phyloP scores from a whole-genome alignment of 2,888 invertebrate species.

The Drosophila limbata region DNA sequence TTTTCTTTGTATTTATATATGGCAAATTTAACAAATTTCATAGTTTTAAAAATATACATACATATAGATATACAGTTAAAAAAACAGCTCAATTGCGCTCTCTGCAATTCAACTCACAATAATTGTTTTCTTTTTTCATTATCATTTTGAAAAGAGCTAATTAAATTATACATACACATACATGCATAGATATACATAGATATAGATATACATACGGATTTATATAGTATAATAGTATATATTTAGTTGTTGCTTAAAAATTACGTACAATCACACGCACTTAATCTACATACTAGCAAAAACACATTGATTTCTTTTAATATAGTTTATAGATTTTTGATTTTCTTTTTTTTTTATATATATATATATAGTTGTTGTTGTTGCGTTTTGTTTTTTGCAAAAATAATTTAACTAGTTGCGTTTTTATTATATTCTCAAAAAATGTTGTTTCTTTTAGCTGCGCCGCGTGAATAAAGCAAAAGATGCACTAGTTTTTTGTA shows the following conservation, averaged over 20 bases:
- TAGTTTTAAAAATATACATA: constrained; percentile 73
- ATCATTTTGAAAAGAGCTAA: constrained; percentile 53
- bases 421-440: constrained; percentile 16
- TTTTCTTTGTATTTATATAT: constrained; percentile 76
- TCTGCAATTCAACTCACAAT: constrained; percentile 40
- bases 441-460: constrained; percentile 36
- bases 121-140: constrained; percentile 25
- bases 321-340: not conserved
- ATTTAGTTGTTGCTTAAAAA: constrained; percentile 58
- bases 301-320: constrained; percentile 52
- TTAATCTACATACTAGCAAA: constrained; percentile 68
- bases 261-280: constrained; percentile 79
- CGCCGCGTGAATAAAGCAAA: constrained; percentile 50
- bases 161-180: constrained; percentile 50
- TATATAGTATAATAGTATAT: constrained; percentile 49
- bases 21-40: constrained; percentile 79
- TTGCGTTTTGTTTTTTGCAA: constrained; percentile 12
- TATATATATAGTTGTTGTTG: constrained; percentile 29
- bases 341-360: too few relatives aligned
- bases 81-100: constrained; percentile 50
- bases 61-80: constrained; percentile 68
- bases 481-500: constrained; percentile 10
- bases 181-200: constrained; percentile 27
- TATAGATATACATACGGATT: constrained; percentile 40
- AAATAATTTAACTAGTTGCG: constrained; percentile 30